Percentiles rank a stretch among this genome's conserved stretches.
These are phyloP conservation scores for Philopedon plagiatum DNA, from an alignment of 2,888 invertebrate genomes.

Conservation along the genomic window DNA sequence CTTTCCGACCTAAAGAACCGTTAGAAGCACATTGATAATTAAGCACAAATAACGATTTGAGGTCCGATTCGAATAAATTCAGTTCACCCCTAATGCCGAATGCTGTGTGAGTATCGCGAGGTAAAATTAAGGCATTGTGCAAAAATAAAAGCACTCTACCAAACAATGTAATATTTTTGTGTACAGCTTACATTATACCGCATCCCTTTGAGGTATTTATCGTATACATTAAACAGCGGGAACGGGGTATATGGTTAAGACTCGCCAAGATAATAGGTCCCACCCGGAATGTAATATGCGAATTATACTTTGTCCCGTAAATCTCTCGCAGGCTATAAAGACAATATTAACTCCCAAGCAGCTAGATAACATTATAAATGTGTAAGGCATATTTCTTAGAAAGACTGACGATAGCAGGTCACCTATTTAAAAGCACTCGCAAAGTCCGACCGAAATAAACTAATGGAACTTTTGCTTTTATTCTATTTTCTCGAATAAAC, in stretches of 20 bases:
- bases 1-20: not conserved
- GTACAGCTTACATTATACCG: slow-evolving; percentile 36
- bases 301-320: slow-evolving; percentile 65
- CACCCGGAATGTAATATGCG: slow-evolving; percentile 66
- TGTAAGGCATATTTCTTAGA: slow-evolving; percentile 46
- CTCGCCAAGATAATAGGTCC: slow-evolving; percentile 50
- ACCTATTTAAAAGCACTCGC: slow-evolving; percentile 17
- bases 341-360: slow-evolving; percentile 65
- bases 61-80: not conserved
- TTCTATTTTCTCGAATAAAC: slow-evolving; percentile 13
- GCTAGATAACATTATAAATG: slow-evolving; percentile 54
- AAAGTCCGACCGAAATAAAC: slow-evolving; percentile 11
- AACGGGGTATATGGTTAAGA: slow-evolving; percentile 48
- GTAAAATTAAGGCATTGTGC: slow-evolving; percentile 13
- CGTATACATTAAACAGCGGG: slow-evolving; percentile 47
- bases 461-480: slow-evolving; percentile 18
- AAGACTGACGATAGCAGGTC: slow-evolving; percentile 37
- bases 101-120: not conserved
- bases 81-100: not conserved
- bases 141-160: slow-evolving; percentile 15
- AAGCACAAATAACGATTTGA: not conserved
- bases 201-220: slow-evolving; percentile 48
- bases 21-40: not conserved
- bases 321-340: slow-evolving; percentile 66
- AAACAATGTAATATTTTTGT: slow-evolving; percentile 37